Evolutionary conservation across 2,797 vertebrate species (phyloP), one percentile per base, ranked within the genome.

Genomic region (Danio choprae): DNA sequence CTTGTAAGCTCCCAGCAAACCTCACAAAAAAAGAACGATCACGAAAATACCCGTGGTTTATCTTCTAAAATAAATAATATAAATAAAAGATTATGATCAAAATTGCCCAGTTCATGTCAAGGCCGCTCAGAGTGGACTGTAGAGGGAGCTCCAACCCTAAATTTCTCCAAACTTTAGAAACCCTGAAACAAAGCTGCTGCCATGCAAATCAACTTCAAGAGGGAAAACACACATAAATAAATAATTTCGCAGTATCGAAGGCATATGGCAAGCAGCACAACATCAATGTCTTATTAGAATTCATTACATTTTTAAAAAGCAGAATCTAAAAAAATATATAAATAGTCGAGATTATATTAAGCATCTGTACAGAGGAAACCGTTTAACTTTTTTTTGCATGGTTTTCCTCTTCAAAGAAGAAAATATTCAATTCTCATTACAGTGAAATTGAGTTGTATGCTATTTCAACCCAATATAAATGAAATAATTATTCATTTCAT

Each of bases 131-230:
- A 79, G 64, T 55, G 36, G 84, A 87, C 94, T 94, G 93, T 94
- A 94, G 94, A 94, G 94, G 94, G 94, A 92, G 94, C 94, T 95
- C 93, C 86, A 94, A 91, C 92, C 91, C 92, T 85, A 93, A 92
- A 90, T 95, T 95, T 94, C 88, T 89, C 89, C 90, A 89, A 92
- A 91, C 86, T 92, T 92, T 90, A 87, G 16, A 73, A 71, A 65
- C 50, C 50, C 43, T 85, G 78, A 88, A 90, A 91, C 89, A 91
- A 91, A 89, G 85, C 90, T 89, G 67, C 71, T 88, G 58, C 83
- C 88, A 91, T 92, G 91, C 90, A 93, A 91, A 94, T 92, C 80
- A 87, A 90, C 88, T 86, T 88, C 85, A 86, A 87, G 85, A 82
- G 84, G 68, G 69, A 84, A 86, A 86, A 86, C 88, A 91, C 90